Conservation (phyloP, 2,113 vertebrate genomes). For the Dipodomys merriami region DNA sequence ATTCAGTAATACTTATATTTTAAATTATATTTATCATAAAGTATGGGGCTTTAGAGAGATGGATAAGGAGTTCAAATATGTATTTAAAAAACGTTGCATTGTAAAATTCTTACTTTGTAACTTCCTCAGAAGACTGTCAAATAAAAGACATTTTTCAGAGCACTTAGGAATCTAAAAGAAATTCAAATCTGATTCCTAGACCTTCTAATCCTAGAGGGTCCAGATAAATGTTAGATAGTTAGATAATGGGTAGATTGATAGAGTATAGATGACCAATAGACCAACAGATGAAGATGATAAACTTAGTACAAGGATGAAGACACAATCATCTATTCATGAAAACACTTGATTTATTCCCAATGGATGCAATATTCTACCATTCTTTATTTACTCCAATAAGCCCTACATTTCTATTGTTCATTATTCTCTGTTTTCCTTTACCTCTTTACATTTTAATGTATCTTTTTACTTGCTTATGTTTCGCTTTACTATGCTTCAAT, state of each 20-base stretch:
- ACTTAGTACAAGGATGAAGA: background rate
- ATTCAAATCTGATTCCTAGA: background rate
- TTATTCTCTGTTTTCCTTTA: background rate
- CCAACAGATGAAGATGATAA: background rate
- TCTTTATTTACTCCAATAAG: background rate
- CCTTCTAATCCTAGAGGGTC: background rate
- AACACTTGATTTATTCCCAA: background rate
- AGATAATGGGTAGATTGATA: background rate
- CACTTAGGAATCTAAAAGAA: background rate
- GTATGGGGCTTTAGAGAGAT: background rate
- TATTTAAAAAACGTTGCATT: too few relatives aligned
- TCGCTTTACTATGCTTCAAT: background rate
- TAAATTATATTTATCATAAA: background rate
- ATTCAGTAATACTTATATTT: background rate
- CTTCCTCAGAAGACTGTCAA: conserved; percentile 6
- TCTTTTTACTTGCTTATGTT: background rate
- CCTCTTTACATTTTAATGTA: background rate
- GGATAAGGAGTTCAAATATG: background rate
- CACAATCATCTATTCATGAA: background rate
- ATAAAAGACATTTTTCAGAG: conserved; percentile 33
- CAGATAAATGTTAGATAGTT: background rate
- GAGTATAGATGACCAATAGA: background rate
- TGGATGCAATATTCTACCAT: background rate
- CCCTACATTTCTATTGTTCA: background rate
- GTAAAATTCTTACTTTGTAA: conserved; percentile 32